Conservation (phyloP, 35 echinoderm and acorn worm genomes). For the Antedon bifida region DNA sequence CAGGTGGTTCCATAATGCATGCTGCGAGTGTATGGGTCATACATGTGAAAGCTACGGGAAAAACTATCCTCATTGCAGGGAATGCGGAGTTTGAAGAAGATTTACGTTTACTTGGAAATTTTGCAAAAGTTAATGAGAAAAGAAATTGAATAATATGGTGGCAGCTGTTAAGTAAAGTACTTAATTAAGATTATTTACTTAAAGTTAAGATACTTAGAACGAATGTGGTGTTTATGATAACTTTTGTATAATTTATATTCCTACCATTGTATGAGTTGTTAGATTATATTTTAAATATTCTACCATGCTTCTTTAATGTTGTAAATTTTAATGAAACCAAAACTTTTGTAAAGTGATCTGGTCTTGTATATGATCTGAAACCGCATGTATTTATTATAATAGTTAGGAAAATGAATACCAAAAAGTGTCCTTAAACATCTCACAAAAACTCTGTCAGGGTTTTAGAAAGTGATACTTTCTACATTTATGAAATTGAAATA, state of each 20-base stretch:
- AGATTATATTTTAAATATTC: too few relatives aligned
- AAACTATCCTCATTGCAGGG: conserved; percentile 50
- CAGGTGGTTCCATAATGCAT: conserved; percentile 83
- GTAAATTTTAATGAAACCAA: background rate
- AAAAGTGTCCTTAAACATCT: background rate
- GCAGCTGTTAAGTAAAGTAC: background rate
- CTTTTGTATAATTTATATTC: too few relatives aligned
- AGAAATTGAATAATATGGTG: background rate
- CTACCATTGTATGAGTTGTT: too few relatives aligned
- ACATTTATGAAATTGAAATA: too few relatives aligned
- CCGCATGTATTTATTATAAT: background rate
- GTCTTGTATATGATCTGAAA: background rate
- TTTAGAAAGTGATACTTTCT: too few relatives aligned
- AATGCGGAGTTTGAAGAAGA: conserved; percentile 19
- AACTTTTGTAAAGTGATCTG: background rate
- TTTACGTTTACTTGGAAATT: too few relatives aligned
- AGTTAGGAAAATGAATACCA: background rate
- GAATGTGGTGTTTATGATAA: too few relatives aligned
- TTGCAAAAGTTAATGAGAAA: background rate
- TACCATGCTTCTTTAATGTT: background rate
- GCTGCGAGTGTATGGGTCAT: conserved; percentile 84
- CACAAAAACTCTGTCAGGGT: too few relatives aligned
- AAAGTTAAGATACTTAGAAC: too few relatives aligned
- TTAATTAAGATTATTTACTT: background rate
- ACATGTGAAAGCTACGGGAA: conserved; percentile 76